Base-by-base conservation (phyloP, 2,797 vertebrate genomes). In the Dipus sagitta region DNA sequence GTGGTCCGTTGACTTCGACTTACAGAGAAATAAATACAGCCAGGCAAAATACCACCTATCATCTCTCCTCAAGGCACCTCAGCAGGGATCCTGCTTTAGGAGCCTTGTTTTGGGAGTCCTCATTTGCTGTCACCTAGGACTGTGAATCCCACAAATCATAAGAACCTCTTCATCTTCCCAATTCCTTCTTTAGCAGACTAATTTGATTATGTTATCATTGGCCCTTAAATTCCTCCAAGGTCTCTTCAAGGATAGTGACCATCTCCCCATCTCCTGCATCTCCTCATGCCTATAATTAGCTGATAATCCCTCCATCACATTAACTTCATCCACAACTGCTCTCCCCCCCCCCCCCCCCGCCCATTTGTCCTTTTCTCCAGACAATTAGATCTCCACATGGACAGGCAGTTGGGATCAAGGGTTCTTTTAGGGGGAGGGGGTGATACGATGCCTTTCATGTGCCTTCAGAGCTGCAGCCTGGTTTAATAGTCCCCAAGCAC, bases 401-500 rank as follows among this genome's bases (percentile, higher is more conserved):
- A 68, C 84, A 98, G 94, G 95, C 96, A 97, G 94, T 87, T 94
- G 87, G 92, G 89, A 67, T 7, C 71, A 52, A 96, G 32, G 26
- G 20, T 12, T 58, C 60, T 84, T 88, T 85, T 38, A 54, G 28
- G 62, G 81, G 30, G 21, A 71, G 58, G 64, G 74, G 28, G 96
- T n/a, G 81, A 81, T 88, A 79, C 85, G 93, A 95, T 95, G 77
- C 42, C 64, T 97, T 97, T 93, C 86, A 77, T 95, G 65, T 93
- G 68, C 72, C 58, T 96, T 92, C 96, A 95, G 94, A 89, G 96
- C 85, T 96, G 79, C 88, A 92, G 85, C 60, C 92, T 83, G 81
- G 93, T 96, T 96, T 91, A 97, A 97, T 96, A 97, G 98, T 97
- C 94, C 97, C 97, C 77, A 67, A 95, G 96, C 95, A 89, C 85